Base-by-base conservation (phyloP, 2,797 vertebrate species). In the Neosalanx taihuensis region DNA sequence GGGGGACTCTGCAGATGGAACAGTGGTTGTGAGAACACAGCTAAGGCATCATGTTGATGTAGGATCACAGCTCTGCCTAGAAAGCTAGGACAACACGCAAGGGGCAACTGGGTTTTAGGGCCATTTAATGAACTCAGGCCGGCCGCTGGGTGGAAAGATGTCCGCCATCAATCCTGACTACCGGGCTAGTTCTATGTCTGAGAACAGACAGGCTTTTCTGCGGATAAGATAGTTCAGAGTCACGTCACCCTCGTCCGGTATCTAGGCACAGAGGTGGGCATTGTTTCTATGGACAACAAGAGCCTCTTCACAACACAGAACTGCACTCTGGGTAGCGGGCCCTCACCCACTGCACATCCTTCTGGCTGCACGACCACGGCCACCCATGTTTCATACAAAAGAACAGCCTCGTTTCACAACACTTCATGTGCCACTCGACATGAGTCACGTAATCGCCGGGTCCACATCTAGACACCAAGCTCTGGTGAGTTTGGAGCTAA, bases 271-370 rank as follows among this genome's bases (percentile, higher is more conserved):
- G 58, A 69, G 77, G 81, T 74, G 60, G 86, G 76, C 61, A 83
- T 83, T 85, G 79, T 87, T 70, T 89, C 77, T 69, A 30, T 23
- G 60, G 74, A 76, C 79, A 82, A 84, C 83, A 85, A 82, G 72
- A 74, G 64, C 74, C 60, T 69, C 76, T 78, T 71, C 83, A 65
- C 78, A 71, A 53, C 49, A 77, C 41, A 77, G 70, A 61, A 76
- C 26, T 69, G 51, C 3, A 12, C 76, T 83, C 75, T 65, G 20
- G 23, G 41, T 75, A 85, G 73, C 70, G 15, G 6, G 46, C 63
- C 70, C 78, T 64, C 67, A 70, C 79, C 41, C 13, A 46, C 12
- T 13, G 59, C 30, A 6, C 26, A 13, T 56, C 31, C 51, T 30
- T 69, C 49, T 69, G 30, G 72, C 5, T 13, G 68, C 69, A 64